These are phyloP conservation scores for Ceratoteleas bidentatus DNA, from an alignment of 1,140 invertebrate genomes.

Conservation along the genomic window DNA sequence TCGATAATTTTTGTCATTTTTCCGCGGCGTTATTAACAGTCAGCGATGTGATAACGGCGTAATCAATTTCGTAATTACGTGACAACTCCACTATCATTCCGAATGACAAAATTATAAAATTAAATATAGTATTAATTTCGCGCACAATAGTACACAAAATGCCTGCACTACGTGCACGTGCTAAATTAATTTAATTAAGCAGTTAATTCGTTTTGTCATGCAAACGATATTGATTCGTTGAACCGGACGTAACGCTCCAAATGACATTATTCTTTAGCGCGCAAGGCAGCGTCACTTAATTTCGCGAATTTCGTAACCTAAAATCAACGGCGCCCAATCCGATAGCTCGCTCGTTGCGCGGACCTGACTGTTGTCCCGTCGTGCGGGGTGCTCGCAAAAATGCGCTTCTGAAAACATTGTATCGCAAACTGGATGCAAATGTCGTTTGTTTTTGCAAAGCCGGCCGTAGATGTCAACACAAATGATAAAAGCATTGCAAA, in stretches of 20 bases:
- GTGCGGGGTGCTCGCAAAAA: constrained; percentile 7
- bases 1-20: too few relatives aligned
- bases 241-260: background rate
- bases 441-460: constrained; percentile 26
- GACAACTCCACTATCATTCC: too few relatives aligned
- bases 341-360: constrained; percentile 3
- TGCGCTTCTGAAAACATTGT: constrained; percentile 21
- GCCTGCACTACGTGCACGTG: background rate
- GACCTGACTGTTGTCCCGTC: constrained; percentile 16
- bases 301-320: constrained; percentile 5
- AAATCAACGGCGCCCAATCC: constrained; percentile 16
- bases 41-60: too few relatives aligned
- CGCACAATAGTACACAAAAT: background rate
- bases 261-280: background rate
- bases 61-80: too few relatives aligned
- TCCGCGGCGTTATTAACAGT: too few relatives aligned
- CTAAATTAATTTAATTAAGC: constrained; percentile 6
- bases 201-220: background rate
- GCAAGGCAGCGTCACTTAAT: background rate
- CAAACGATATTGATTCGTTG: background rate
- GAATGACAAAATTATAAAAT: too few relatives aligned
- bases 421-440: constrained; percentile 39
- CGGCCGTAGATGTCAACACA: constrained; percentile 21
- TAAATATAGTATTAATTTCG: background rate
- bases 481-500: constrained; percentile 37